Conservation (phyloP, 2,888 invertebrate species). For the Lottia gigantea region DNA sequence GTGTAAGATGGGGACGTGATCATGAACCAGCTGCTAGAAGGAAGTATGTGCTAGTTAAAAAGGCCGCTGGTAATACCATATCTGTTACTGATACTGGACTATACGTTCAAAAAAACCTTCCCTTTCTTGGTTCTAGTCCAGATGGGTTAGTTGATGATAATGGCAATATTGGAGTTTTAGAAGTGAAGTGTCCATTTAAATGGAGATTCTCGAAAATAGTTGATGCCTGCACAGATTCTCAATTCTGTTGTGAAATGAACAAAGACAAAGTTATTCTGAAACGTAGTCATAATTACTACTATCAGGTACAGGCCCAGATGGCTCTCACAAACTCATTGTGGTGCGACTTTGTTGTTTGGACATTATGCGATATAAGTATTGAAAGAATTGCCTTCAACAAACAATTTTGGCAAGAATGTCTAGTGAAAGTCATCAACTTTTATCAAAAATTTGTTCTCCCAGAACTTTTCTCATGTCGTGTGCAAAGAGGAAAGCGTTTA, state of each 20-base stretch:
- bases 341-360: constrained; percentile 19
- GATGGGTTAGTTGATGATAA: background rate
- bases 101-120: background rate
- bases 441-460: constrained; percentile 5
- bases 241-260: constrained; percentile 8
- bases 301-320: constrained; percentile 15
- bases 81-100: constrained; percentile 1
- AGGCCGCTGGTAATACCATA: background rate
- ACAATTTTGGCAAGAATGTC: constrained; percentile 11
- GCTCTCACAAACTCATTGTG: background rate
- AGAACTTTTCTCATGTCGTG: background rate
- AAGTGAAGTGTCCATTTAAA: constrained; percentile 7
- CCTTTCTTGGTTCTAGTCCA: constrained; percentile 4
- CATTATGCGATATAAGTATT: constrained; percentile 8
- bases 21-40: constrained; percentile 4
- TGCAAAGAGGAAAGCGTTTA: constrained; percentile 5
- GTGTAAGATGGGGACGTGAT: background rate
- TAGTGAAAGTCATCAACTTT: background rate
- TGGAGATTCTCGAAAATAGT: constrained; percentile 6
- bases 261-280: constrained; percentile 1
- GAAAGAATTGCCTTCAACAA: constrained; percentile 12
- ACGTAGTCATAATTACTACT: background rate
- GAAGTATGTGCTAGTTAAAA: background rate
- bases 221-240: background rate
- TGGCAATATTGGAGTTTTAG: background rate